Evolutionary conservation across 1,140 invertebrate species (phyloP), one percentile per base, ranked within the genome.

Genomic region (Apolygus lucorum): DNA sequence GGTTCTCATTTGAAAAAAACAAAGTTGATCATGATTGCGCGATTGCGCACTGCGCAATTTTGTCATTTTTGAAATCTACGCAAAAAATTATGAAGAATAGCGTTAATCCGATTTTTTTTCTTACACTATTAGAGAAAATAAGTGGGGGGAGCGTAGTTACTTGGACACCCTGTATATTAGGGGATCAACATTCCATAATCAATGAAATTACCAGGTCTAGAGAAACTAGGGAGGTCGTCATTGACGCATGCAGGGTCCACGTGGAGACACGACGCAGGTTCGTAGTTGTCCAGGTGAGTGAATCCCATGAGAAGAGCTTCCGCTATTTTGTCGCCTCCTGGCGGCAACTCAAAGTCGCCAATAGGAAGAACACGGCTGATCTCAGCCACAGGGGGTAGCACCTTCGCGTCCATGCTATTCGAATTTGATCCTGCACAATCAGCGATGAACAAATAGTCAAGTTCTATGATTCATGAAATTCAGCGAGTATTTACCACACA

Each of bases 371-470:
- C 13, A 4, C 22, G 54, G 22, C 4, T 4, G 13, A 22, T 4
- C 22, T 59, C 54, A 17, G 54, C 11, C 17, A 8, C 17, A 11
- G 54, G 54, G 22, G 22, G 2, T 24, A 14, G 11, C 54, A 22
- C 54, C 54, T 59, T 59, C 2, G 22, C 54, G 54, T 59, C 54
- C 54, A 59, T 17, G 22, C 54, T 59, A 21, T 59, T 59, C 54
- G 54, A 59, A 59, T 59, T 59, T 4, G 54, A 59, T 11, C 54
- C 54, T 59, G 22, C 2, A 59, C 8, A 59, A 13, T n/a, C n/a
- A 59, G 17, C 17, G 4, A 42, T 8, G 34, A 42, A 17, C 34
- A 17, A 42, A 8, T 42, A 42, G 34, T 42, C 34, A 8, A n/a
- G n/a, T n/a, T n/a, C n/a, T n/a, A n/a, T n/a, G n/a, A n/a, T n/a